These are phyloP conservation scores for Orchestes rusci DNA, from an alignment of 2,888 invertebrate species.

Conservation along the genomic window DNA sequence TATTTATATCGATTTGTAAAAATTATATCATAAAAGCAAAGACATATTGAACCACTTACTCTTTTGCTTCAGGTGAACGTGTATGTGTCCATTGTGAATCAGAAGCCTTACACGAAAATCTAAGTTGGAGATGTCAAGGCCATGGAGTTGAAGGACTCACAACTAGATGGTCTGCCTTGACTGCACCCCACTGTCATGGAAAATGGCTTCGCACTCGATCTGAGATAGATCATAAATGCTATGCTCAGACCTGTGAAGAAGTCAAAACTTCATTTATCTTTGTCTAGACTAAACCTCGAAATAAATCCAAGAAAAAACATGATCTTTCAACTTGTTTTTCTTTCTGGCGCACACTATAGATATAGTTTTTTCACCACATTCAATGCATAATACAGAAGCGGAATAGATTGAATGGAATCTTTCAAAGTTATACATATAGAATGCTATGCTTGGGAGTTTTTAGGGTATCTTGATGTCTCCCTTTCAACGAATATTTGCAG, in stretches of 20 bases:
- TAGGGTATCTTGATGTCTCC: too few relatives aligned
- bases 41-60: not conserved
- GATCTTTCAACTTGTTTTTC: too few relatives aligned
- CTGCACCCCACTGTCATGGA: conserved; percentile 82
- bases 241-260: conserved; percentile 35
- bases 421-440: too few relatives aligned
- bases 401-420: too few relatives aligned
- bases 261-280: conserved; percentile 39
- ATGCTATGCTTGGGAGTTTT: too few relatives aligned
- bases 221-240: conserved; percentile 36
- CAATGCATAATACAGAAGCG: too few relatives aligned
- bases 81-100: conserved; percentile 79
- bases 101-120: conserved; percentile 66
- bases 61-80: conserved; percentile 53
- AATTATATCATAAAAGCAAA: too few relatives aligned
- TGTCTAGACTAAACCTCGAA: too few relatives aligned
- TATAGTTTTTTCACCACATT: too few relatives aligned
- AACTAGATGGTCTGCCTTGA: conserved; percentile 77
- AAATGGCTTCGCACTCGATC: conserved; percentile 64
- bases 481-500: too few relatives aligned
- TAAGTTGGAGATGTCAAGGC: conserved; percentile 76
- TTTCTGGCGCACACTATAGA: too few relatives aligned
- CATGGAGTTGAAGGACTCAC: conserved; percentile 70
- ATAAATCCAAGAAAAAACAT: too few relatives aligned
- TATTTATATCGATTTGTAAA: not conserved